A percentile compares a stretch with the other conserved stretches of the same genome.
These are phyloP conservation scores for Psittacula derbiana DNA, from an alignment of 2,797 vertebrate species.

Conservation along the genomic window DNA sequence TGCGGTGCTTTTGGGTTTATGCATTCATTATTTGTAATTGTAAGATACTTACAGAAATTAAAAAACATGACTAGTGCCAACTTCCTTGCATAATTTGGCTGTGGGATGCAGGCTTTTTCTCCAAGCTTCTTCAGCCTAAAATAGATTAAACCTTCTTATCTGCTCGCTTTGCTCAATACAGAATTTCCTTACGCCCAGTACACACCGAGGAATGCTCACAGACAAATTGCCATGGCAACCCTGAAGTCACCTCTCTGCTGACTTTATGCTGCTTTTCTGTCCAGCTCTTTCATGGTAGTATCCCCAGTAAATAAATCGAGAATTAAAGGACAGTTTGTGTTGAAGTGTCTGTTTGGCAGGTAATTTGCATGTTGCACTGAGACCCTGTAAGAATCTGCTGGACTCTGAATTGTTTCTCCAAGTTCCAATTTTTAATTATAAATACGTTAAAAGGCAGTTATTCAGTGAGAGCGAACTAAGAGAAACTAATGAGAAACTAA, in stretches of 20 bases:
- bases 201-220: not conserved
- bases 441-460: not conserved
- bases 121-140: conserved; percentile 12
- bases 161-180: not conserved
- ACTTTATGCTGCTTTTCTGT: conserved; percentile 40
- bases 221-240: conserved; percentile 60
- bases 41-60: not conserved
- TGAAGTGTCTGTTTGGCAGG: not conserved
- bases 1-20: not conserved
- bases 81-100: not conserved
- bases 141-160: conserved; percentile 7
- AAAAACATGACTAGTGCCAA: not conserved
- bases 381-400: not conserved
- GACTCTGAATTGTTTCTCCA: not conserved
- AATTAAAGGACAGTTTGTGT: not conserved
- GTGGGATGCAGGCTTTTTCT: not conserved
- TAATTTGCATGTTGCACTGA: not conserved
- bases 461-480: not conserved
- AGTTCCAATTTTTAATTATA: not conserved
- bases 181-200: not conserved
- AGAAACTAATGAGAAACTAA: not conserved
- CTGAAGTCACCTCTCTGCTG: conserved; percentile 1
- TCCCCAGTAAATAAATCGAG: not conserved
- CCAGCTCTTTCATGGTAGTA: not conserved
- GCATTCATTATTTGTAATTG: not conserved